Percentiles rank a stretch among this genome's conserved stretches.
phyloP scores from a whole-genome alignment of 2,113 vertebrate species.

The Nesoenas mayeri region DNA sequence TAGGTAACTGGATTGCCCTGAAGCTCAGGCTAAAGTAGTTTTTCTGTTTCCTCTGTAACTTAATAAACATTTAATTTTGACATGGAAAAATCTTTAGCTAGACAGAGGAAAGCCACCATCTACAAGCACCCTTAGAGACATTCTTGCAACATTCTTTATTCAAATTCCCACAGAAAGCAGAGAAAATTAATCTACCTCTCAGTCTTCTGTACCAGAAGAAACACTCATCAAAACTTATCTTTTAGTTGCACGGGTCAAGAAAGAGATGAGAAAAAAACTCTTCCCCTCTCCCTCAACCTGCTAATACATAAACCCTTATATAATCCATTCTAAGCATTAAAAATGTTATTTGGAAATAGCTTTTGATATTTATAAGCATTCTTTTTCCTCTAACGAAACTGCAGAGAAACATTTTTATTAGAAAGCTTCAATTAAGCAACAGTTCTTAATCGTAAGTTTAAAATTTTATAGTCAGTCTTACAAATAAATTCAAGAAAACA shows the following conservation, averaged over 20 bases:
- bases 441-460: neutral
- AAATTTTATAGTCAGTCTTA: neutral
- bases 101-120: neutral
- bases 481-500: neutral
- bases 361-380: neutral
- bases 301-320: neutral
- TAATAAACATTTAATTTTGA: neutral
- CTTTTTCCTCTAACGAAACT: neutral
- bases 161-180: neutral
- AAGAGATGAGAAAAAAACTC: neutral
- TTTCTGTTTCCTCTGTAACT: neutral
- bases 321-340: neutral
- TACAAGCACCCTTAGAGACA: neutral
- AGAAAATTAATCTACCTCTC: neutral
- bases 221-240: neutral
- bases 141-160: neutral
- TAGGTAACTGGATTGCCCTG: neutral
- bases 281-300: fast-evolving
- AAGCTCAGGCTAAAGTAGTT: neutral
- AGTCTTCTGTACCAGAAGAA: neutral
- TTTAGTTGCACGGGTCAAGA: neutral
- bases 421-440: neutral
- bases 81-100: neutral
- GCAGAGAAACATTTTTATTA: neutral
- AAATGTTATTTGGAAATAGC: neutral